phyloP scores from a whole-genome alignment of 2,888 invertebrate genomes.

The Lamellibrachia columna region DNA sequence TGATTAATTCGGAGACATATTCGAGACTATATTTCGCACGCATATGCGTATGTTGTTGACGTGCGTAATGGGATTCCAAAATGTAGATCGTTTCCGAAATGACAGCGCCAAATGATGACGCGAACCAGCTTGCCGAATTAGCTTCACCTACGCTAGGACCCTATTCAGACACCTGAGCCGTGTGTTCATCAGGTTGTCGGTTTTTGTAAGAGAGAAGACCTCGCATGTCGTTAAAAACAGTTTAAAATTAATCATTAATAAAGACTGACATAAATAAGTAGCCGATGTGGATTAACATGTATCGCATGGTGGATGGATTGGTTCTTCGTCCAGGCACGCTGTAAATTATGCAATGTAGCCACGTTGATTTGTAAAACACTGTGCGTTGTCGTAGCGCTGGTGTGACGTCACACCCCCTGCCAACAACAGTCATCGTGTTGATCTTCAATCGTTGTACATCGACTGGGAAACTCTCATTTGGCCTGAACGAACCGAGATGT shows the following conservation, averaged over 20 bases:
- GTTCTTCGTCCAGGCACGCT: neutral
- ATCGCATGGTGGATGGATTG: neutral
- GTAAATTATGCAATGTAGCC: too few relatives aligned
- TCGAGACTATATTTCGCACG: neutral
- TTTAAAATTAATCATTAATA: neutral
- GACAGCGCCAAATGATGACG: neutral
- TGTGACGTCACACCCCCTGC: neutral
- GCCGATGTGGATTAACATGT: neutral
- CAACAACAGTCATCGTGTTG: neutral
- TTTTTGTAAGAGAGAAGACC: neutral
- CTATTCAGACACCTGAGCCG: neutral
- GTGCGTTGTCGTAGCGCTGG: neutral
- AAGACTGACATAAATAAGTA: neutral
- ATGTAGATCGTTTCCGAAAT: neutral
- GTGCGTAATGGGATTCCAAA: neutral
- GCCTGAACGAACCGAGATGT: neutral
- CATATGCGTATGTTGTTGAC: neutral
- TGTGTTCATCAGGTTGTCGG: neutral
- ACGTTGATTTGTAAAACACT: neutral
- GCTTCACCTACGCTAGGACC: neutral
- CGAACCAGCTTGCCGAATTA: neutral
- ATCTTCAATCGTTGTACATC: neutral
- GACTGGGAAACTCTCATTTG: neutral
- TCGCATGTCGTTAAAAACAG: neutral
- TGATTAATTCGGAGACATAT: neutral